A percentile compares a stretch with the other conserved stretches of the same genome.
These are phyloP conservation scores for Andrena marginata DNA, from an alignment of 2,888 invertebrate species.

Conservation along the genomic window DNA sequence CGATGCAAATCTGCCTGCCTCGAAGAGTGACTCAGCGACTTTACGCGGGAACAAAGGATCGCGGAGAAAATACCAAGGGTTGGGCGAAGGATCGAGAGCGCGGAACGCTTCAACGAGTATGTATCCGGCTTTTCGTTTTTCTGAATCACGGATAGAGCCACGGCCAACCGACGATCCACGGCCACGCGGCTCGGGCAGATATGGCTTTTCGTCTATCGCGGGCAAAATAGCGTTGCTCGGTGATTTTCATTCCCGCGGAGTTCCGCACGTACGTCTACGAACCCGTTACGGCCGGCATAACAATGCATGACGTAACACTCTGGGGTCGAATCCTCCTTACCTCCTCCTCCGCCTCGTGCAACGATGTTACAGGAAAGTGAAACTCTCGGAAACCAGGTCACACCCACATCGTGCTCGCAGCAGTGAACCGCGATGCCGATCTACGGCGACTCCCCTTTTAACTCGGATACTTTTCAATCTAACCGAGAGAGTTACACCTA, in stretches of 20 bases:
- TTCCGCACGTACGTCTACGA: conserved; percentile 79
- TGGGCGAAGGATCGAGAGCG: conserved; percentile 26
- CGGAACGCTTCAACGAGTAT: conserved; percentile 25
- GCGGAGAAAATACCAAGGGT: conserved; percentile 5
- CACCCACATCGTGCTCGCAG: conserved; percentile 83
- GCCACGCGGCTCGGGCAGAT: neutral
- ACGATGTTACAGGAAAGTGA: conserved; percentile 84
- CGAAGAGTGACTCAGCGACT: neutral
- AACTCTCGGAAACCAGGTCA: conserved; percentile 85
- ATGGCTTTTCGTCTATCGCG: conserved; percentile 32
- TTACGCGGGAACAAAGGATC: neutral
- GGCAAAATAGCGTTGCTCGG: conserved; percentile 47
- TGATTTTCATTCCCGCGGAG: conserved; percentile 79
- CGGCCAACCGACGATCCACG: conserved; percentile 13
- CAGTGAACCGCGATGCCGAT: conserved; percentile 73
- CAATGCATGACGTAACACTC: conserved; percentile 82
- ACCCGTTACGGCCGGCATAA: conserved; percentile 82
- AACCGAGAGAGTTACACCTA: conserved; percentile 4
- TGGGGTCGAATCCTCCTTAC: conserved; percentile 83
- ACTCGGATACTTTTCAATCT: conserved; percentile 64
- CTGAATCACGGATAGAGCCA: conserved; percentile 26
- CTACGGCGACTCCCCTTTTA: conserved; percentile 67
- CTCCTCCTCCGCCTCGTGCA: conserved; percentile 79
- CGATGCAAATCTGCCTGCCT: neutral
- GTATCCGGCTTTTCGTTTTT: conserved; percentile 40